phyloP scores from a whole-genome alignment of 2,888 invertebrate genomes.

The Drosophila peninsularis region DNA sequence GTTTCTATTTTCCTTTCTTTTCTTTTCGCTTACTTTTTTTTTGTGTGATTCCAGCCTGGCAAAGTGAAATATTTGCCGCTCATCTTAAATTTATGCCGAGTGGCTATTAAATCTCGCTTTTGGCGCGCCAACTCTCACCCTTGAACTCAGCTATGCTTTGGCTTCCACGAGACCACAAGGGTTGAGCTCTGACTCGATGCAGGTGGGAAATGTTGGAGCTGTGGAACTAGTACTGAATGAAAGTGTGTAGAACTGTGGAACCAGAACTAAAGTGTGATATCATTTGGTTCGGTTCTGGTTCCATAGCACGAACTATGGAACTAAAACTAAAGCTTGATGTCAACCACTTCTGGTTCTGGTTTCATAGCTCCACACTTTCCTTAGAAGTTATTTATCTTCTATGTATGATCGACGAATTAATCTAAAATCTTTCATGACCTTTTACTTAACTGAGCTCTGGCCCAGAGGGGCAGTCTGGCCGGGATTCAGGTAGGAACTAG shows the following conservation, averaged over 20 bases:
- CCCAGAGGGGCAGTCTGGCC: too few relatives aligned
- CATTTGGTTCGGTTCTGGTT: too few relatives aligned
- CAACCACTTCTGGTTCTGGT: too few relatives aligned
- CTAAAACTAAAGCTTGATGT: too few relatives aligned
- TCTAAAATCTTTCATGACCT: too few relatives aligned
- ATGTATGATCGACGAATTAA: too few relatives aligned
- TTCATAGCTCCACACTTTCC: too few relatives aligned
- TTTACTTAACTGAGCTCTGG: too few relatives aligned
- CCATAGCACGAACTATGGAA: neutral
- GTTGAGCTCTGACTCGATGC: neutral
- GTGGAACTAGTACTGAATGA: neutral
- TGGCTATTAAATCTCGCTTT: conserved; percentile 74
- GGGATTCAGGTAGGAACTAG: too few relatives aligned
- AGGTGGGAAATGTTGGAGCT: neutral
- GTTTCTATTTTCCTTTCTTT: conserved; percentile 21
- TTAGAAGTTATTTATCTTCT: too few relatives aligned
- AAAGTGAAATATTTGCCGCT: conserved; percentile 72
- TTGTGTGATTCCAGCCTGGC: conserved; percentile 37
- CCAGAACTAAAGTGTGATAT: too few relatives aligned
- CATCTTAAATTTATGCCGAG: conserved; percentile 80
- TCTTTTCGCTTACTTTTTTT: conserved; percentile 40
- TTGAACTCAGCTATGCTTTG: conserved; percentile 21
- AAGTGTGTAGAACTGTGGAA: neutral
- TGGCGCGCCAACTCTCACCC: conserved; percentile 49
- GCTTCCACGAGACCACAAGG: conserved; percentile 10